Percentiles rank a stretch among this genome's conserved stretches.
These are phyloP conservation scores for Bombycilla garrulus DNA, from an alignment of 2,113 vertebrate species.

Conservation along the genomic window DNA sequence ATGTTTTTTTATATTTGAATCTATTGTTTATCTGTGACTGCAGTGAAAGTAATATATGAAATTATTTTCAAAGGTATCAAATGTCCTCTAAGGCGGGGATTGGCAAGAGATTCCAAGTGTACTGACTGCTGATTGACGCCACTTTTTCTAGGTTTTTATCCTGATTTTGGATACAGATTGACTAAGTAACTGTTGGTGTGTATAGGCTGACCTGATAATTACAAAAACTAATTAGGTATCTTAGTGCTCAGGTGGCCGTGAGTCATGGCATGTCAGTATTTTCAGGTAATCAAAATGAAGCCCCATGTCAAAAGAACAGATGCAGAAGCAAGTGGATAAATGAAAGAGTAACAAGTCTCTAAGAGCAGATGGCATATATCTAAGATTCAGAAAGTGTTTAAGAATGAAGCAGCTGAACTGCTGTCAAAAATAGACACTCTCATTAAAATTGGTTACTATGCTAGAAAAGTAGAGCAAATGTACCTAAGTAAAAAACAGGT, in stretches of 20 bases:
- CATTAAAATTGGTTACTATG: constrained; percentile 59
- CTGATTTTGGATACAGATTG: not conserved
- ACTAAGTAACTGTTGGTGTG: not conserved
- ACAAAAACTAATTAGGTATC: not conserved
- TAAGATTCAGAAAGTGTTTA: constrained; percentile 45
- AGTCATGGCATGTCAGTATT: not conserved
- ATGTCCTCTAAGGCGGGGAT: not conserved
- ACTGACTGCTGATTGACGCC: not conserved
- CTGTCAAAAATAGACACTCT: constrained; percentile 28
- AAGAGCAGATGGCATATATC: constrained; percentile 47
- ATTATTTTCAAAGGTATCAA: not conserved
- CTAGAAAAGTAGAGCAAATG: constrained; percentile 46
- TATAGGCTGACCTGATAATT: not conserved
- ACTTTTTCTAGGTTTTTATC: not conserved
- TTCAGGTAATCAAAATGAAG: constrained; percentile 36
- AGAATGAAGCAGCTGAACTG: constrained; percentile 55
- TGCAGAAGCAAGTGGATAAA: constrained; percentile 42
- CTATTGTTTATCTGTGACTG: not conserved
- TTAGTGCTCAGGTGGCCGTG: not conserved
- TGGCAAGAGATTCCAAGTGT: not conserved
- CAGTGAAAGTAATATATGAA: not conserved
- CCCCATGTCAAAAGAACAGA: constrained; percentile 10
- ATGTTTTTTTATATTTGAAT: not conserved
- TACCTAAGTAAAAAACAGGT: constrained; percentile 20
- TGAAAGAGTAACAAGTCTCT: constrained; percentile 51